Evolutionary conservation across 2,888 invertebrate genomes (phyloP), one percentile per base, ranked within the genome.

Genomic region (Rugalucina vietnamica): DNA sequence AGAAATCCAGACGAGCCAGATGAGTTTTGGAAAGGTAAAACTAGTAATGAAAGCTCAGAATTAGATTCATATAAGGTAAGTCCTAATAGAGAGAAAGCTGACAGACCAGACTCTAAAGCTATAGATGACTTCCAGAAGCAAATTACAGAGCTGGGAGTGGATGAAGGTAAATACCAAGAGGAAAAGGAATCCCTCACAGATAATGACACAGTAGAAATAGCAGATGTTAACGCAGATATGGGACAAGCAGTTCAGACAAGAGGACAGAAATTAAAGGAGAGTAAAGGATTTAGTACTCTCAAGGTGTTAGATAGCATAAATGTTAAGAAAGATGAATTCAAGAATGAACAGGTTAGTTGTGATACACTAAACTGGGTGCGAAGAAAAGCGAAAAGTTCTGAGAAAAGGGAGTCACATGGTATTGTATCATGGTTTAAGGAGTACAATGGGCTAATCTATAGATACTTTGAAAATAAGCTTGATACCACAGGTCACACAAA

Each of bases 1-100:
- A 82, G 79, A 70, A 49, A 72, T 14, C 78, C 72, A 24, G 72
- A 37, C 18, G 71, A 80, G 14, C 81, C 87, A n/a, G 77, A 84
- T 76, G 43, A 18, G 34, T 50, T 57, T 10, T 86, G 84, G 84
- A 34, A 5, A 34, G 81, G 71, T 27, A 70, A 4, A 27, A 72
- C 76, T 18, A 78, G 80, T n/a, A 39, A 81, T 27, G 78, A 78
- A 36, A 39, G 43, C 39, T 34, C 37, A n/a, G n/a, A n/a, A n/a
- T n/a, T n/a, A n/a, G 34, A 21, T 14, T 4, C 34, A 34, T 32
- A 32, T 34, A 21, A 24, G 34, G 65, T 34, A 1, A 34, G 14
- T 18, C 65, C 32, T 21, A 65, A 32, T 29, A 65, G 65, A 24
- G 65, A 32, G 1, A 32, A 57, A 65, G 65, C 32, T 1, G 4